phyloP scores from a whole-genome alignment of 2,113 vertebrate species.

The Echinops telfairi region DNA sequence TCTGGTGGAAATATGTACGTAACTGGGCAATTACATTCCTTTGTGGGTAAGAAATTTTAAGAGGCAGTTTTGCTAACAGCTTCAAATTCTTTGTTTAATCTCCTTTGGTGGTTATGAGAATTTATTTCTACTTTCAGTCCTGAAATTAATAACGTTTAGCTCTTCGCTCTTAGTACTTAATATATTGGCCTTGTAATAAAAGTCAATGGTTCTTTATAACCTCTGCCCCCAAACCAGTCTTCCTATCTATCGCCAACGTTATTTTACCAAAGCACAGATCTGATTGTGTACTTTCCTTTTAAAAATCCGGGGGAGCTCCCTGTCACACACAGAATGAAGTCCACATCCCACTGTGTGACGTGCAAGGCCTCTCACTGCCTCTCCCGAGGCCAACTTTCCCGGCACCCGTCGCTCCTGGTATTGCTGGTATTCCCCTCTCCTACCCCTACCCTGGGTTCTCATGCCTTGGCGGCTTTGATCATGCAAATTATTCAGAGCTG shows the following conservation, averaged over 20 bases:
- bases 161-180: conserved; percentile 15
- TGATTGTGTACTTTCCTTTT: background rate
- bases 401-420: background rate
- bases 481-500: background rate
- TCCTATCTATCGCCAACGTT: background rate
- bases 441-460: background rate
- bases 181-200: background rate
- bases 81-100: conserved; percentile 1
- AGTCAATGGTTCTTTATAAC: background rate
- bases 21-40: background rate
- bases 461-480: background rate
- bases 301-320: background rate
- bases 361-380: background rate
- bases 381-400: background rate
- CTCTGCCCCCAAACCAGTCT: background rate
- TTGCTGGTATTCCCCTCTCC: background rate
- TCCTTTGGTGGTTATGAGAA: conserved; percentile 3
- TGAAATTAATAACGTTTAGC: background rate
- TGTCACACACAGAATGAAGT: background rate
- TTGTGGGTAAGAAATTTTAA: background rate
- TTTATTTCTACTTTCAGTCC: background rate
- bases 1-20: conserved; percentile 62
- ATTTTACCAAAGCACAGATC: background rate
- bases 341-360: rapidly evolving
- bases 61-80: background rate